Evolutionary conservation across 1,140 invertebrate genomes (phyloP).

Genomic region (Cepaea nemoralis): DNA sequence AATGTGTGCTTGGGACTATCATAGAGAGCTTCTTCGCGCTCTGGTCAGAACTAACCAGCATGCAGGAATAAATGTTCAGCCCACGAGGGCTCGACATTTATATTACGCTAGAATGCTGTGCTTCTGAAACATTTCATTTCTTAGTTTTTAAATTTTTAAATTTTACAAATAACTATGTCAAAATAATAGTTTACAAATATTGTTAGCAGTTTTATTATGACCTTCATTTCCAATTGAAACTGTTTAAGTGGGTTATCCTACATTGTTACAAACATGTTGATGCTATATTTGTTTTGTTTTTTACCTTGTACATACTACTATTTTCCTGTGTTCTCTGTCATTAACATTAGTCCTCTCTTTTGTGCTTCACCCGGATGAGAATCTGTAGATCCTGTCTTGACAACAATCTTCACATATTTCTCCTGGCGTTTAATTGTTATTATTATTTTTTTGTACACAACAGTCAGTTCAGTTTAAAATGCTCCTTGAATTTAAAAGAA

Average conservation of each 20-base stretch:
- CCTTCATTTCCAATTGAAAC: not conserved
- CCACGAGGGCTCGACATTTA: too few species aligned
- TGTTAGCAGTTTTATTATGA: not conserved
- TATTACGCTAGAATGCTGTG: not conserved
- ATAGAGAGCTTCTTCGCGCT: not conserved
- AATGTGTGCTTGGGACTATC: not conserved
- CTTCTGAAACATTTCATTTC: not conserved
- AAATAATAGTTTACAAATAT: not conserved
- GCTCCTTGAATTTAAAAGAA: too few species aligned
- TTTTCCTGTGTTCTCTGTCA: conserved; percentile 7
- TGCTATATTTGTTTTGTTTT: too few species aligned
- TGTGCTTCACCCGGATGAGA: not conserved
- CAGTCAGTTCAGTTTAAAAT: too few species aligned
- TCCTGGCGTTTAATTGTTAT: too few species aligned
- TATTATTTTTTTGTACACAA: too few species aligned
- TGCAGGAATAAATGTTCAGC: not conserved
- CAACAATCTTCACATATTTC: conserved; percentile 3
- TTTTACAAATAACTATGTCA: not conserved
- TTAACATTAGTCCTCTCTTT: not conserved
- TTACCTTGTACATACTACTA: not conserved
- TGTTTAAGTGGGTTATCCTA: not conserved
- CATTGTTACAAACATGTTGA: too few species aligned
- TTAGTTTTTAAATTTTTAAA: not conserved
- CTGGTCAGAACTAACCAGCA: not conserved
- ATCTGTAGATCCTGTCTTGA: not conserved